Percentiles rank a stretch among this genome's conserved stretches.
Evolutionary conservation across 2,888 invertebrate species (phyloP).

Genomic region (Urechis unicinctus): DNA sequence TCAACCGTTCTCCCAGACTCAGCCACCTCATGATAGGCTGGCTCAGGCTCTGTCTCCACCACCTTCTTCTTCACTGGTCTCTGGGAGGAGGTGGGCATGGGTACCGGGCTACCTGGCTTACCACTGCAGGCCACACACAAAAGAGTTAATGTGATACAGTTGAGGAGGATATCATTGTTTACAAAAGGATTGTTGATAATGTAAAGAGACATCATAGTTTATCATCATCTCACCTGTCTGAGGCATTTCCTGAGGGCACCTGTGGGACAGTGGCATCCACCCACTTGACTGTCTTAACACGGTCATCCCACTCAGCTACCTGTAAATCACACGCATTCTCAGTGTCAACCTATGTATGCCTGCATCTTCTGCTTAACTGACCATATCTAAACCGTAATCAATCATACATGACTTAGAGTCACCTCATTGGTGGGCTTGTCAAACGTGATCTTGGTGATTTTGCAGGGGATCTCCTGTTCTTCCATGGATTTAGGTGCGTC

Average conservation of each 20-base stretch:
- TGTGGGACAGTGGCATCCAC: constrained; percentile 41
- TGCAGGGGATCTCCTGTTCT: constrained; percentile 36
- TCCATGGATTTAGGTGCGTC: constrained; percentile 44
- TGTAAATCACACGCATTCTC: constrained; percentile 11
- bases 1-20: constrained; percentile 39
- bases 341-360: too few relatives aligned
- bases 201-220: too few relatives aligned
- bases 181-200: too few relatives aligned
- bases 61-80: constrained; percentile 46
- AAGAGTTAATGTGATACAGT: constrained; percentile 1
- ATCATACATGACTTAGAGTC: too few relatives aligned
- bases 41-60: constrained; percentile 48
- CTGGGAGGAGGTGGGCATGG: not conserved
- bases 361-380: not conserved
- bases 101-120: not conserved
- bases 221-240: too few relatives aligned
- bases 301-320: constrained; percentile 50
- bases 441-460: constrained; percentile 43
- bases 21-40: constrained; percentile 35
- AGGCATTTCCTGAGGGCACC: too few relatives aligned
- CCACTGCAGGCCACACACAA: not conserved
- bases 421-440: constrained; percentile 38
- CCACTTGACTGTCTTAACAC: constrained; percentile 48
- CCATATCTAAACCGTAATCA: too few relatives aligned
- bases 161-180: too few relatives aligned